Evolutionary conservation across 2,113 vertebrate species (phyloP), one percentile per base, ranked within the genome.

Genomic region (Diglossa brunneiventris): DNA sequence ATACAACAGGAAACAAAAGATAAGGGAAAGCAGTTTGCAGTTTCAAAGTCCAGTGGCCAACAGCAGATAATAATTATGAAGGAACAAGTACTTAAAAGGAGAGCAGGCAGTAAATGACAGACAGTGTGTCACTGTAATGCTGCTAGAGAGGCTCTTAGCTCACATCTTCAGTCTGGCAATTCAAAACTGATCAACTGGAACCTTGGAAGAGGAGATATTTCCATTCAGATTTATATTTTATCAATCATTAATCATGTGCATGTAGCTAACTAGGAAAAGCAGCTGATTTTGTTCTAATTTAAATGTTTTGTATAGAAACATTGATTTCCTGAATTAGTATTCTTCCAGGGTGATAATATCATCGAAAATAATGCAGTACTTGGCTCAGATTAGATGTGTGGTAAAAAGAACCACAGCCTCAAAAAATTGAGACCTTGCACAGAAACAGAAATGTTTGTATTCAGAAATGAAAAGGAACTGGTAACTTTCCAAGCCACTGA

Each of bases 1-100:
- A 42, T 55, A 75, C 30, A 76, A 10, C 30, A 82, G 50, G 63
- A 73, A 83, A 47, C 39, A 59, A 79, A 83, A 90, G 50, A 85
- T 79, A 76, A 1, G 24, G 24, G 84, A 75, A 92, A 95, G 39
- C 30, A 55, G 62, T 83, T 83, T 94, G 76, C 55, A 77, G 87
- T 91, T 90, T 94, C 92, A 88, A 93, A 91, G 90, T 96, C 87
- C 95, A 90, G 52, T 24, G 35, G 63, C 77, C 58, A 90, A 59
- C 13, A 74, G 46, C 68, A 88, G 55, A 47, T 74, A 79, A 58
- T 58, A 90, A 77, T 79, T 74, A 33, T 5, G 56, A 83, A 84
- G n/a, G 42, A 76, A 18, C 22, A 79, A 91, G 31, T 64, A 27
- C 46, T 91, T 82, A 44, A 76, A 90, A 74, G 50, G 39, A 80